Evolutionary conservation across 2,888 invertebrate species (phyloP).

Genomic region (Cephus runcator): DNA sequence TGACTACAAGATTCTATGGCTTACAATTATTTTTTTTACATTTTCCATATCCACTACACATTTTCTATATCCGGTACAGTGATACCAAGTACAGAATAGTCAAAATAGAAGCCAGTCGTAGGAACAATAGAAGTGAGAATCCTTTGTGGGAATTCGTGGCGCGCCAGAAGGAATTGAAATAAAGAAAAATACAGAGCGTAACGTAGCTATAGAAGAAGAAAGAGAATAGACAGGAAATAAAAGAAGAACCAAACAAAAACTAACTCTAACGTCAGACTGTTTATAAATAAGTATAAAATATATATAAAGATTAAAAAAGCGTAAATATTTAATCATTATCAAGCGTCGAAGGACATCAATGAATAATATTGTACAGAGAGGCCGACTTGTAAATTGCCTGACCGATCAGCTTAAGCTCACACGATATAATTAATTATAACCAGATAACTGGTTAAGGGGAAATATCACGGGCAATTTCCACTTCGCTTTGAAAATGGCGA

Average conservation of each 20-base stretch:
- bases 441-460: background rate
- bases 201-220: background rate
- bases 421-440: background rate
- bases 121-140: background rate
- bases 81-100: background rate
- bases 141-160: background rate
- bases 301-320: background rate
- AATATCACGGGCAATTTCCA: background rate
- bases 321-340: background rate
- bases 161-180: background rate
- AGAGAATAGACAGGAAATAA: background rate
- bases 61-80: background rate
- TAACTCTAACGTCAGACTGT: background rate
- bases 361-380: background rate
- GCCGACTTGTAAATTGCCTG: background rate
- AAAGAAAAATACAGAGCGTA: background rate
- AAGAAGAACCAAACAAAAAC: background rate
- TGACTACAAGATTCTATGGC: no score
- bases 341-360: background rate
- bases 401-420: background rate
- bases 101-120: background rate
- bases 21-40: background rate
- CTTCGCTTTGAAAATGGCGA: background rate
- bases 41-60: no score
- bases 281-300: background rate